Base-by-base conservation (phyloP, 1,140 invertebrate genomes). In the Vanessa tameamea region DNA sequence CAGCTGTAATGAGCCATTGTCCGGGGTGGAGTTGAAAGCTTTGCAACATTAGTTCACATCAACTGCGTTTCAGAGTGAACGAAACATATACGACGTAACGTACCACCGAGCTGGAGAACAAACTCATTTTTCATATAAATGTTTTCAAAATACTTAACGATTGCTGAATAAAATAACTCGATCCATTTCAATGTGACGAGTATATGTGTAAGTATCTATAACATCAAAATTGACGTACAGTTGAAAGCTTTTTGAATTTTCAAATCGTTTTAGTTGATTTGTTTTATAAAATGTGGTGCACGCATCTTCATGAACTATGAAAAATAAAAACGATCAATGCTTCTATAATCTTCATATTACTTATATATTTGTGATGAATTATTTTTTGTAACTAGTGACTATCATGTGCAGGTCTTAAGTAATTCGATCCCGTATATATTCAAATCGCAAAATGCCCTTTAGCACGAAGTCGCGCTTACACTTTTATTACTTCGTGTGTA, bases 11-110 rank as follows among this genome's bases (percentile, higher is more conserved):
- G 77, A 78, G 73, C 53, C 73, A 72, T 66, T 74, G 72, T 79
- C 55, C 66, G 67, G 55, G 73, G 61, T 47, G 31, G 73, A 72
- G 78, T 69, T 85, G 85, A 86, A 82, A 86, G 85, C 85, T 85
- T 86, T 85, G 78, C 72, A 78, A 82, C 85, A 85, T 87, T 85
- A 87, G 80, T 85, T 84, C 79, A 78, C 77, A 87, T 84, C 79
- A 82, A 85, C 73, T 77, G 76, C 66, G 68, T 66, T 78, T 72
- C 71, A 66, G 78, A 77, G 53, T 26, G 48, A 26, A 3, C 5
- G 37, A 47, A 31, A 26, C 23, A 69, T 43, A 82, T 48, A 82
- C 73, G 78, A 48, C 68, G 9, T 0, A 15, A 47, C 64, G 51
- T 63, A 47, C 14, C 23, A 26, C 47, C 47, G 20, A 73, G 53